These are phyloP conservation scores for Ivindomyrus marchei DNA, from an alignment of 2,113 vertebrate genomes.

Conservation along the genomic window DNA sequence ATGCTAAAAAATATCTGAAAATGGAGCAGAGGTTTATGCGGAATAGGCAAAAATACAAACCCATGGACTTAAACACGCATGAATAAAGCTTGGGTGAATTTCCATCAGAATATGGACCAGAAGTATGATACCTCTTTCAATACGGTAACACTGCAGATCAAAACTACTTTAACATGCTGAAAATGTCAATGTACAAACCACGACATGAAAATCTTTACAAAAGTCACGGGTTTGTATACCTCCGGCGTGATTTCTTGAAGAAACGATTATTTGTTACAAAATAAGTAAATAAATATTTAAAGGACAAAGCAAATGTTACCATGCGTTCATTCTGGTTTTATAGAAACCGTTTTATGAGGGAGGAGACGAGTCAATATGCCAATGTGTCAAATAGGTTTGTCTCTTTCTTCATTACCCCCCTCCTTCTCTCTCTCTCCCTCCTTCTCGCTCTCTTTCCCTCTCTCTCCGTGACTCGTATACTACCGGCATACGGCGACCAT, in stretches of 20 bases:
- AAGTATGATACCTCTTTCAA: background rate
- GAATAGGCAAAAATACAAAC: background rate
- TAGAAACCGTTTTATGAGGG: background rate
- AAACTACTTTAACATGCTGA: background rate
- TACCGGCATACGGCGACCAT: slow-evolving; percentile 48
- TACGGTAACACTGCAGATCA: background rate
- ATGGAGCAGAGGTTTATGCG: background rate
- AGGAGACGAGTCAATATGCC: background rate
- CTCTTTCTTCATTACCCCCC: background rate
- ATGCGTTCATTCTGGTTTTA: background rate
- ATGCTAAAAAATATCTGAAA: background rate
- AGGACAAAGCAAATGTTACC: background rate
- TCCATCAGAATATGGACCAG: background rate
- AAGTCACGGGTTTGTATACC: background rate
- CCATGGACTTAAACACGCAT: background rate
- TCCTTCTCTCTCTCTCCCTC: background rate
- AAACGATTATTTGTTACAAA: background rate
- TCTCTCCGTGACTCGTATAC: background rate
- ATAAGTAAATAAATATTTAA: background rate
- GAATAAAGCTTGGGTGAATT: background rate
- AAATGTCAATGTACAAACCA: background rate
- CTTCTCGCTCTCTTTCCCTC: background rate
- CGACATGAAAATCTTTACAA: background rate
- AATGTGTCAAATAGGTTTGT: background rate
- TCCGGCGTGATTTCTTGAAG: background rate